Percentiles rank a stretch among this genome's conserved stretches.
Conservation (phyloP, 2,113 vertebrate species). For the Oryzias curvinotus region DNA sequence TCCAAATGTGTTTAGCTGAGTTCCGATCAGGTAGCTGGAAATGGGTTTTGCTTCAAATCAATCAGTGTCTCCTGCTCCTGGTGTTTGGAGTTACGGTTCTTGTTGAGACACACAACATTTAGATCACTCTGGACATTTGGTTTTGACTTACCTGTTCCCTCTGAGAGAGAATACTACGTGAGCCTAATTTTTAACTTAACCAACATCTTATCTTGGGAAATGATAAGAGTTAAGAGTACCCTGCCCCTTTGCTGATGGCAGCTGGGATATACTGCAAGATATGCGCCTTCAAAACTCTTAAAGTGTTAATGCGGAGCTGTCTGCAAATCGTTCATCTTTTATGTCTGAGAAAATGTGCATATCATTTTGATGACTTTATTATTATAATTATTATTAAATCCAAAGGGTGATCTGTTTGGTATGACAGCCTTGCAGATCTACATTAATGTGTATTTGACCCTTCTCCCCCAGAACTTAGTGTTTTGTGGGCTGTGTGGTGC, state of each 20-base stretch:
- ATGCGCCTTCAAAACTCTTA: too few species aligned
- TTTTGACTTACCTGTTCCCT: not conserved
- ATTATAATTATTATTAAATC: slow-evolving; percentile 27
- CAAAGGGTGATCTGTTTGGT: slow-evolving; percentile 41
- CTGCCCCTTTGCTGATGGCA: too few species aligned
- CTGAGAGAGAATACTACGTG: not conserved
- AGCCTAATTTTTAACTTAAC: not conserved
- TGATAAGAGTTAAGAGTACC: too few species aligned
- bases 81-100: not conserved
- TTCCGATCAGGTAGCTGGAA: not conserved
- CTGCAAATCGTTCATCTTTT: slow-evolving; percentile 15
- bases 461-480: slow-evolving; percentile 51
- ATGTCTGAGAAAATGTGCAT: slow-evolving; percentile 12
- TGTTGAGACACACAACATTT: too few species aligned
- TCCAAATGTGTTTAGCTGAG: not conserved
- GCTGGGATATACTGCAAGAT: too few species aligned
- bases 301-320: not conserved
- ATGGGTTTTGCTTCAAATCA: not conserved
- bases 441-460: slow-evolving; percentile 31
- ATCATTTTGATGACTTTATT: slow-evolving; percentile 14
- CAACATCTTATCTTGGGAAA: not conserved
- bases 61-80: not conserved
- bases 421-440: slow-evolving; percentile 24
- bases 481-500: slow-evolving; percentile 80
- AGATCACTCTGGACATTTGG: not conserved